phyloP scores from a whole-genome alignment of 2,113 vertebrate species.

The Rousettus leschenaultii region DNA sequence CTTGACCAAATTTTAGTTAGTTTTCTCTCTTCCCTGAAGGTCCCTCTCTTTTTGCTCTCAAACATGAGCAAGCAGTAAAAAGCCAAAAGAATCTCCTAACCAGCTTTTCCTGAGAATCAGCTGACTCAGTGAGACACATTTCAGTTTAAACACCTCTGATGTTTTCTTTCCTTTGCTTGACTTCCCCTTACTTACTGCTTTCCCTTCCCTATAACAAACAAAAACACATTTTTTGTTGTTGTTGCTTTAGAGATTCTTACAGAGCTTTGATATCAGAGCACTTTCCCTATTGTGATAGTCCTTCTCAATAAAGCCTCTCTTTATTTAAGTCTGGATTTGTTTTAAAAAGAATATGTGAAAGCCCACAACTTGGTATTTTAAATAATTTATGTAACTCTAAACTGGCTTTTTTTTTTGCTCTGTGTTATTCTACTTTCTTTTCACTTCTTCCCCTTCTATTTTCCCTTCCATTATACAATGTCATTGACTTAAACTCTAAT shows the following conservation, averaged over 20 bases:
- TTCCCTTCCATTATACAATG: conserved; percentile 13
- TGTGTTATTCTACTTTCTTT: not conserved
- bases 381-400: not conserved
- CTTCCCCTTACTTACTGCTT: not conserved
- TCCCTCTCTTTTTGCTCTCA: not conserved
- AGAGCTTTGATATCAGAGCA: not conserved
- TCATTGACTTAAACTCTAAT: not conserved
- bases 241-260: not conserved
- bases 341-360: conserved; percentile 5
- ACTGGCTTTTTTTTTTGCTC: not conserved
- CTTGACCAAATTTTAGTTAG: not conserved
- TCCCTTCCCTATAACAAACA: not conserved
- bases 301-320: not conserved
- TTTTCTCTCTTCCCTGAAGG: not conserved
- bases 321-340: not conserved
- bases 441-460: not conserved
- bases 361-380: not conserved
- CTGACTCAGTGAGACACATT: not conserved
- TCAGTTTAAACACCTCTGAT: not conserved
- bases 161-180: not conserved
- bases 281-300: not conserved
- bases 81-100: not conserved
- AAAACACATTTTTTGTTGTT: not conserved
- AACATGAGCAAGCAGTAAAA: not conserved
- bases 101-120: not conserved